Evolutionary conservation across 2,797 vertebrate species (phyloP), one percentile per base, ranked within the genome.

Genomic region (Aselliscus stoliczkanus): DNA sequence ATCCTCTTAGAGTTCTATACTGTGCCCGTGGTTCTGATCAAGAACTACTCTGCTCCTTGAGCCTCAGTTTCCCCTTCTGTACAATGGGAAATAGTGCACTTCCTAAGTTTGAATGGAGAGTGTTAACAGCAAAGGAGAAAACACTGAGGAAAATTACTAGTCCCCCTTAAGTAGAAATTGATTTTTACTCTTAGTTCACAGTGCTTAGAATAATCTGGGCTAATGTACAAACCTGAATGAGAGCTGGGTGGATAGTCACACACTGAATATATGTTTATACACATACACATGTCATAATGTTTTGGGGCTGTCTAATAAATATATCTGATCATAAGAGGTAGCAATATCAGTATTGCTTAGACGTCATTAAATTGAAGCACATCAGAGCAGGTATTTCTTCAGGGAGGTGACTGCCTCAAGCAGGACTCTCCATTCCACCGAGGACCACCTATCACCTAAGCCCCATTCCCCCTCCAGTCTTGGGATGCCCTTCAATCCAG

Each of bases 21-120:
- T 21, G 31, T 2, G 20, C 62, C 65, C 42, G 75, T 90, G 77
- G 87, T 44, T 93, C n/a, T 65, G 72, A 88, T 29, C 80, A 70
- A 88, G 37, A 54, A 54, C 65, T 83, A 17, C 4, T 94, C 79
- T 39, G 44, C 11, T 70, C 31, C 56, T n/a, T 7, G 56, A 52
- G 58, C 81, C 89, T 96, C 94, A 80, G 79, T 95, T 88, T 90
- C 21, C 34, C 82, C 47, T 81, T 92, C 84, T 82, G 47, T 42
- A 23, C 47, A 82, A 42, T 81, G 69, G 70, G 65, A 95, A 96
- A 85, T n/a, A 34, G 56, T 27, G 27, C 47, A 76, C 31, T 72
- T 84, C 82, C 77, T 56, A 60, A 89, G 17, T 56, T 34, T 18
- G 13, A 52, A 21, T 50, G 47, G 25, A 79, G 62, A 27, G 37